Evolutionary conservation across 2,888 invertebrate species (phyloP).

Genomic region (Lissocephala sabroskyi): DNA sequence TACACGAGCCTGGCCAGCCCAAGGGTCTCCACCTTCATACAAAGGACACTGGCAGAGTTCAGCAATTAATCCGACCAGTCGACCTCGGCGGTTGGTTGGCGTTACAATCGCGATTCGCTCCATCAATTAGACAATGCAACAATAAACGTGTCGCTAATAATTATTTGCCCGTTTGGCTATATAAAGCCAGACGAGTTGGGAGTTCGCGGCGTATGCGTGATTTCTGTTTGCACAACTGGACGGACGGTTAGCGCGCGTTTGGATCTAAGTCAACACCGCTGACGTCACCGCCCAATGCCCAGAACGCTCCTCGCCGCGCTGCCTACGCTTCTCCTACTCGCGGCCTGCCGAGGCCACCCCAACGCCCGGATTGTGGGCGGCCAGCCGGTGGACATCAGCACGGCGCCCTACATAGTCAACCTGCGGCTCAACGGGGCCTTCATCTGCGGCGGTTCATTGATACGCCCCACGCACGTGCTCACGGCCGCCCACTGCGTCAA

Average conservation of each 20-base stretch:
- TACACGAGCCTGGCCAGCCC: slow-evolving; percentile 55
- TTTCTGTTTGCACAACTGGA: slow-evolving; percentile 30
- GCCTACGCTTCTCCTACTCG: no score
- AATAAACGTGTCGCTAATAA: slow-evolving; percentile 32
- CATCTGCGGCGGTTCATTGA: slow-evolving; percentile 66
- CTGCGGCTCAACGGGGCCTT: slow-evolving; percentile 43
- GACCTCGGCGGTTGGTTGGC: no score
- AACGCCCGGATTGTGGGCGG: slow-evolving; percentile 59
- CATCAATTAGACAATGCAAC: slow-evolving; percentile 45
- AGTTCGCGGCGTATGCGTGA: slow-evolving; percentile 8
- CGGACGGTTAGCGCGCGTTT: no score
- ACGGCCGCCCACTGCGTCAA: slow-evolving; percentile 68
- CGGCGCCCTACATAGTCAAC: slow-evolving; percentile 55
- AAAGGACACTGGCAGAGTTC: slow-evolving; percentile 36
- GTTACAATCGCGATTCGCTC: no score
- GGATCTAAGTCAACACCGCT: no score
- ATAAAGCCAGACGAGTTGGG: slow-evolving; percentile 43
- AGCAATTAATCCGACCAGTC: no score
- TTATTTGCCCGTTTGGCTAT: slow-evolving; percentile 37
- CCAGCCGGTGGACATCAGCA: slow-evolving; percentile 34
- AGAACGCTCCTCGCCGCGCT: slow-evolving; percentile 3
- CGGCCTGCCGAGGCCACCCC: slow-evolving; percentile 23
- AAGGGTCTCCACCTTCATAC: slow-evolving; percentile 44
- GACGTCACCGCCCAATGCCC: slow-evolving; percentile 10
- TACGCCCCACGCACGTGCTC: slow-evolving; percentile 52